Evolutionary conservation across 2,113 vertebrate species (phyloP).

Genomic region (Clarias gariepinus): DNA sequence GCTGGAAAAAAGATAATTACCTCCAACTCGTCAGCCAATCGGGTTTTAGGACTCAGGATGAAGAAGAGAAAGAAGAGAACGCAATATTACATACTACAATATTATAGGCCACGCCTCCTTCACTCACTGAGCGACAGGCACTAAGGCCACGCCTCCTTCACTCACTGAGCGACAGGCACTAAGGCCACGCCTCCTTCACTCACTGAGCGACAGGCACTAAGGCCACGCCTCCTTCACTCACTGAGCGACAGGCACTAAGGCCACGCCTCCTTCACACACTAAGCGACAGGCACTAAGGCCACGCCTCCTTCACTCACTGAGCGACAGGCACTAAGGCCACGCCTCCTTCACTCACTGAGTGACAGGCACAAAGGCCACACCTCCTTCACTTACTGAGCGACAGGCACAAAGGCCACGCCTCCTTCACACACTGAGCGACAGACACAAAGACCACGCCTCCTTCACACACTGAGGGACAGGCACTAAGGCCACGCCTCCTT

Average conservation of each 20-base stretch:
- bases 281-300: not conserved
- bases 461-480: not conserved
- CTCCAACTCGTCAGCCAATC: constrained; percentile 30
- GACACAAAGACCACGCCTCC: not conserved
- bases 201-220: too few species aligned
- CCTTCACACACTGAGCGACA: not conserved
- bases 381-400: not conserved
- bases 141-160: not conserved
- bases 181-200: too few species aligned
- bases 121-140: not conserved
- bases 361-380: not conserved
- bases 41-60: not conserved
- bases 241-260: not conserved
- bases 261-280: not conserved
- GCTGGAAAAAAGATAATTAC: constrained; percentile 41
- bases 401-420: not conserved
- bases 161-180: too few species aligned
- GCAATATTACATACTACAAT: not conserved
- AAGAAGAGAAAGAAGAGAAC: constrained; percentile 12
- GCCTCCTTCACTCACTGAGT: not conserved
- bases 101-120: not conserved
- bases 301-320: not conserved
- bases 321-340: not conserved
- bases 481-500: not conserved
- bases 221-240: not conserved